Evolutionary conservation across 1,140 invertebrate genomes (phyloP), one percentile per base, ranked within the genome.

Genomic region (Hyposmocoma kahamanoa): DNA sequence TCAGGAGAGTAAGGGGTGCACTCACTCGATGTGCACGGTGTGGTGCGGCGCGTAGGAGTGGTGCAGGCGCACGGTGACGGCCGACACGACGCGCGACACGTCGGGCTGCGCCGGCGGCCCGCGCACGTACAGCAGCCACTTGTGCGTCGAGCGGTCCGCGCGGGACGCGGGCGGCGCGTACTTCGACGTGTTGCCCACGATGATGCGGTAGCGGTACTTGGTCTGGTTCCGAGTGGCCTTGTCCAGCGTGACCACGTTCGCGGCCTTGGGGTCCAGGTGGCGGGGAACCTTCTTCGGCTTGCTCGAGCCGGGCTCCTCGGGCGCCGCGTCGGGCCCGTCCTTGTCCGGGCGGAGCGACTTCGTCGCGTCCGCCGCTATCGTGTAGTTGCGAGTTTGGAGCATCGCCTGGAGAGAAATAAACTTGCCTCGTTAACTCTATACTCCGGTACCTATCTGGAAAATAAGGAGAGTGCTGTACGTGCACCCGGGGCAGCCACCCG

Each of bases 1-100:
- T 17, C 8, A 10, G 22, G 5, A 11, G 11, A 11, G 24, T 6
- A 5, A 6, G 24, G 24, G 24, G n/a, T 17, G 24, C 28, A 87
- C 88, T 87, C 76, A 93, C 91, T 87, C 88, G 5, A 97, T 84
- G 79, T 95, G 92, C 4, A 97, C 90, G 30, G 95, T 88, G 73
- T 97, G 94, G 81, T 96, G 92, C n/a, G 96, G 96, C 44, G 91
- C 90, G 81, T 96, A 97, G 34, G 93, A 95, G 20, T 93, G 91
- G 87, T 97, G 95, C 18, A 97, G 83, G 57, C 93, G 91, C 62
- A 96, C 96, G 49, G 91, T 88, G 44, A 96, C 92, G 87, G 93
- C 94, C 0, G 56, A 18, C 19, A 90, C 88, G 0, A 96, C 84
- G 42, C 89, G 80, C 17, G 90, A 84, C 48, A 95, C 87, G 42